Conservation (phyloP, 1,140 invertebrate genomes). For the Aphis gossypii region DNA sequence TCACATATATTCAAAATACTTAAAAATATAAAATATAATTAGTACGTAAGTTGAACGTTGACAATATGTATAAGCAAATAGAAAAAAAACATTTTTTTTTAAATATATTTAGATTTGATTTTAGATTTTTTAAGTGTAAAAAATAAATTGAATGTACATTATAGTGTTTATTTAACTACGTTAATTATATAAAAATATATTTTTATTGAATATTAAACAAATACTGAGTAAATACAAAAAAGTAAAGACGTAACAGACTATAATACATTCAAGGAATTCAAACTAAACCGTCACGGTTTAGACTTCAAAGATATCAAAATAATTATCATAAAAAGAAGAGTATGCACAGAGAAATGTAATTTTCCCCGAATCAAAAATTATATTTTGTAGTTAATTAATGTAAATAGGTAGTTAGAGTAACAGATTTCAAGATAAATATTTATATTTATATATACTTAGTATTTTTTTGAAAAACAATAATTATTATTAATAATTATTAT, state of each 20-base stretch:
- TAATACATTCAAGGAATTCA: not conserved
- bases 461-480: not conserved
- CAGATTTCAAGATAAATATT: not conserved
- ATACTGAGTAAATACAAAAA: not conserved
- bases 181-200: not conserved
- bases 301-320: not conserved
- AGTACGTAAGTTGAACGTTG: not conserved
- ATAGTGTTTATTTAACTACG: not conserved
- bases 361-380: not conserved
- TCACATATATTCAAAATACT: not conserved
- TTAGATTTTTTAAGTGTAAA: not conserved
- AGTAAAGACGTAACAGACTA: not conserved
- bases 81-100: not conserved
- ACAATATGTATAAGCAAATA: not conserved
- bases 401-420: not conserved
- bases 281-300: not conserved
- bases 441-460: not conserved
- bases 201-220: not conserved
- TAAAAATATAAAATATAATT: not conserved
- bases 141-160: not conserved
- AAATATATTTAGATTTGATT: not conserved
- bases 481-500: no score
- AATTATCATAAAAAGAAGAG: not conserved
- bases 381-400: not conserved
- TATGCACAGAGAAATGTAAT: not conserved